Evolutionary conservation across 2,888 invertebrate genomes (phyloP).

Genomic region (Drosophila infuscata): DNA sequence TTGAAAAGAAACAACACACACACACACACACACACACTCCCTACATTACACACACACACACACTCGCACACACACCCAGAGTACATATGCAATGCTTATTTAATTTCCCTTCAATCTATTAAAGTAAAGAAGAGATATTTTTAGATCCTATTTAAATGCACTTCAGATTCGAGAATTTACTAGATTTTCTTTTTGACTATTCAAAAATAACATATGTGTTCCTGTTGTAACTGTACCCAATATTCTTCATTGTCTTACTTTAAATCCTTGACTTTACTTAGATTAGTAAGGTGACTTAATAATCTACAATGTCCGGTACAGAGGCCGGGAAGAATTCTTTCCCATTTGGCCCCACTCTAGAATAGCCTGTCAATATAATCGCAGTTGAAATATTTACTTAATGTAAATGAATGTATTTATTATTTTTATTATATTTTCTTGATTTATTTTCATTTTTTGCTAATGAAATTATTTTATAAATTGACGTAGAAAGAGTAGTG

Average conservation of each 20-base stretch:
- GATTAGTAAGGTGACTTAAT: background rate
- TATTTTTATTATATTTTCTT: background rate
- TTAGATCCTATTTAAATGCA: background rate
- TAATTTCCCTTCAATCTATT: conserved; percentile 10
- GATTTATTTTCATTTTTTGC: background rate
- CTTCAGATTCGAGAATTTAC: background rate
- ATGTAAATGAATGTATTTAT: background rate
- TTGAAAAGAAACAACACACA: conserved; percentile 6
- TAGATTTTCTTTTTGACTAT: background rate
- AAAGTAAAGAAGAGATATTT: conserved; percentile 12
- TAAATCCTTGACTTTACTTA: background rate
- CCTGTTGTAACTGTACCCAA: background rate
- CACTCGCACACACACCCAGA: background rate
- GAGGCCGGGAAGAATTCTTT: background rate
- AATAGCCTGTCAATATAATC: too few relatives aligned
- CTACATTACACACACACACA: background rate
- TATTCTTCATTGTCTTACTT: background rate
- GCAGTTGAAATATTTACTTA: too few relatives aligned
- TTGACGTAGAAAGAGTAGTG: background rate
- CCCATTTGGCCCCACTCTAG: too few relatives aligned
- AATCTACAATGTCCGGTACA: background rate
- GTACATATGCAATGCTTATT: conserved; percentile 24
- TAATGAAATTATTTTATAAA: background rate
- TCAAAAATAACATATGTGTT: background rate
- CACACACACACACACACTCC: too few relatives aligned